A percentile compares a stretch with the other conserved stretches of the same genome.
Evolutionary conservation across 2,797 vertebrate species (phyloP).

Genomic region (Chromobotia macracanthus): DNA sequence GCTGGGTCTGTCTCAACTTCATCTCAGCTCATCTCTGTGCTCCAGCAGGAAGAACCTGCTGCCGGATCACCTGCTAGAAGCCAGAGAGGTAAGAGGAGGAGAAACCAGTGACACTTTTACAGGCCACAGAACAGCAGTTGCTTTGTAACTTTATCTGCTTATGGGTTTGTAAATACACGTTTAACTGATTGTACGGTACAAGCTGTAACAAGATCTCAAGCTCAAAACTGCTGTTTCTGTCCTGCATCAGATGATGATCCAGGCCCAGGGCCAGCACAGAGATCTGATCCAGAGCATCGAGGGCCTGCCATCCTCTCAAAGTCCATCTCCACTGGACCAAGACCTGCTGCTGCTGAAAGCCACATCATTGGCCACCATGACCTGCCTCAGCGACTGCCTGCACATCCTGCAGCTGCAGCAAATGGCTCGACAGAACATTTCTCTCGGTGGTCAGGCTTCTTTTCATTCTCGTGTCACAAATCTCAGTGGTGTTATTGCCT

Average conservation of each 20-base stretch:
- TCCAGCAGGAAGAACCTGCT: constrained; percentile 85
- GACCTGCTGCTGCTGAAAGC: constrained; percentile 97
- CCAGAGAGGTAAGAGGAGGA: constrained; percentile 86
- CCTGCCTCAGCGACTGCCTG: constrained; percentile 96
- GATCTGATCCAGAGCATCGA: constrained; percentile 94
- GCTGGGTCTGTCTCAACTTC: constrained; percentile 84
- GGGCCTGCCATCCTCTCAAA: constrained; percentile 86
- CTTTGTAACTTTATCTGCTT: constrained; percentile 5
- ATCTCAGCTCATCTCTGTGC: constrained; percentile 82
- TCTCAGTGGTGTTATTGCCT: too few species aligned
- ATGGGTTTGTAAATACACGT: neutral
- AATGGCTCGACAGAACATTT: constrained; percentile 84
- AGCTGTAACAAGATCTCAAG: neutral
- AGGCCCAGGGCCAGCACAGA: constrained; percentile 93
- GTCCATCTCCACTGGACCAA: constrained; percentile 92
- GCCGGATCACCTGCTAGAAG: constrained; percentile 92
- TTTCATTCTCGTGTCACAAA: too few species aligned
- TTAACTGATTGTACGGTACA: neutral
- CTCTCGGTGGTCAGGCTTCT: constrained; percentile 81
- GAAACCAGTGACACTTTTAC: too few species aligned
- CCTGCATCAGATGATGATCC: constrained; percentile 90
- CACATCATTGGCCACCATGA: constrained; percentile 98
- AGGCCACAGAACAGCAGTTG: neutral
- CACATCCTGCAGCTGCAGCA: constrained; percentile 97
- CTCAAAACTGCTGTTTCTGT: neutral